Base-by-base conservation (phyloP, 2,797 vertebrate species). In the Myioborus melanocephalus region DNA sequence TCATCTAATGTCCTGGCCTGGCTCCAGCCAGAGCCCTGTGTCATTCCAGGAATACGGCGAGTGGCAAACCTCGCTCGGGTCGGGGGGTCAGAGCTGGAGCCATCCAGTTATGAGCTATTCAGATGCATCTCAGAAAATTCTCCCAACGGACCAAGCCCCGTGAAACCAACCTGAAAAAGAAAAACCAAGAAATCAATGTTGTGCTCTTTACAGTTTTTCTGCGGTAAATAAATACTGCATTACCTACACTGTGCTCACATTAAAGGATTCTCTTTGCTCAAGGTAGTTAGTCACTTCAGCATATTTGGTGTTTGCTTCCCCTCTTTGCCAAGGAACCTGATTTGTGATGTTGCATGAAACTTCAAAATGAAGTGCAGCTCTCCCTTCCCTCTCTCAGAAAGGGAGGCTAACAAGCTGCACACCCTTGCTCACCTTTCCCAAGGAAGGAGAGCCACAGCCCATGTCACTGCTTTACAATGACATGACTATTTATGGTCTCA, bases 181-280 rank as follows among this genome's bases (percentile, higher is more conserved):
- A 85, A 93, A 88, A 1, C 46, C 75, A 81, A 92, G 53, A 92
- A 96, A 97, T 94, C 92, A 91, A 88, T 96, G 91, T 53, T 41
- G 34, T 81, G 87, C 89, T 94, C 72, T 95, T 95, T 91, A 80
- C 65, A 65, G 50, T 57, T 93, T 89, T 90, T 86, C 85, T 92
- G 93, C 0, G 32, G 92, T 91, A 91, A 93, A 96, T 93, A 96
- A 96, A 96, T 91, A 76, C 84, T 90, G 89, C 92, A 95, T 94
- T 93, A 91, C 94, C 69, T 77, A 69, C 68, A 71, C 52, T 0
- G 0, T 44, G 52, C 79, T 93, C 69, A 76, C 84, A 91, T 92
- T 94, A 93, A 95, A 92, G 91, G 83, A 71, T 90, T 94, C 87
- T 96, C 70, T 86, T 82, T 83, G 41, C 69, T 82, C 19, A n/a